A percentile compares a stretch with the other conserved stretches of the same genome.
These are phyloP conservation scores for Cladorhizidae sp. DNA, from an alignment of 37 sponge, comb jelly and placozoan genomes.

Conservation along the genomic window DNA sequence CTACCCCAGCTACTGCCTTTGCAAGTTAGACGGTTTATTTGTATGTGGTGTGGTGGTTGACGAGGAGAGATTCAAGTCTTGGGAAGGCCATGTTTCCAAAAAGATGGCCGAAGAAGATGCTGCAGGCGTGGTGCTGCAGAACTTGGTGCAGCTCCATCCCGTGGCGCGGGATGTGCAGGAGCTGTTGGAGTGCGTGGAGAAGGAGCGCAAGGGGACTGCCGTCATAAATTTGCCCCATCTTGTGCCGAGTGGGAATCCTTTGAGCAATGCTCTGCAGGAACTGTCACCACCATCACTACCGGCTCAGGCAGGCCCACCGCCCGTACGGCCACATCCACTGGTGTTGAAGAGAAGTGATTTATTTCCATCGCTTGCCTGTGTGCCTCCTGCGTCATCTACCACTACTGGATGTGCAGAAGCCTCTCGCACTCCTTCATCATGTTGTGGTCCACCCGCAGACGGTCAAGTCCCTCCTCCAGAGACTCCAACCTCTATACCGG, in stretches of 20 bases:
- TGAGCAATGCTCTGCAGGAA: too few species aligned
- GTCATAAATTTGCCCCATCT: not conserved
- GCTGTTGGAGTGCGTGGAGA: not conserved
- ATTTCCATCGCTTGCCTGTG: not conserved
- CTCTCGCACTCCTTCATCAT: too few species aligned
- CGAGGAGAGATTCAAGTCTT: slow-evolving; percentile 12
- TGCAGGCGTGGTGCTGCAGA: slow-evolving; percentile 42
- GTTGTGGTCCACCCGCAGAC: too few species aligned
- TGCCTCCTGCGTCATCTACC: not conserved
- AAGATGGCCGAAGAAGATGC: slow-evolving; percentile 70
- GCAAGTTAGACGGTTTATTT: slow-evolving; percentile 4
- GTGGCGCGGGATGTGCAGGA: not conserved
- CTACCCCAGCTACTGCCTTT: slow-evolving; percentile 26
- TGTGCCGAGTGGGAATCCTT: too few species aligned
- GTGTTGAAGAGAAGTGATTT: too few species aligned
- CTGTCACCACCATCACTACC: not conserved
- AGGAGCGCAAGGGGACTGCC: not conserved
- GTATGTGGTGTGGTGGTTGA: slow-evolving; percentile 15
- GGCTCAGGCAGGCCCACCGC: too few species aligned
- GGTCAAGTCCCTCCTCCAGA: not conserved
- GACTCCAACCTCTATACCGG: not conserved
- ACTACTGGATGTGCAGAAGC: not conserved
- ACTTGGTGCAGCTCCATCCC: not conserved
- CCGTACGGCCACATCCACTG: too few species aligned
- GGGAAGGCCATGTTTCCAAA: slow-evolving; percentile 12